Percentiles rank a stretch among this genome's conserved stretches.
These are phyloP conservation scores for Pipra filicauda DNA, from an alignment of 2,113 vertebrate genomes.

Conservation along the genomic window DNA sequence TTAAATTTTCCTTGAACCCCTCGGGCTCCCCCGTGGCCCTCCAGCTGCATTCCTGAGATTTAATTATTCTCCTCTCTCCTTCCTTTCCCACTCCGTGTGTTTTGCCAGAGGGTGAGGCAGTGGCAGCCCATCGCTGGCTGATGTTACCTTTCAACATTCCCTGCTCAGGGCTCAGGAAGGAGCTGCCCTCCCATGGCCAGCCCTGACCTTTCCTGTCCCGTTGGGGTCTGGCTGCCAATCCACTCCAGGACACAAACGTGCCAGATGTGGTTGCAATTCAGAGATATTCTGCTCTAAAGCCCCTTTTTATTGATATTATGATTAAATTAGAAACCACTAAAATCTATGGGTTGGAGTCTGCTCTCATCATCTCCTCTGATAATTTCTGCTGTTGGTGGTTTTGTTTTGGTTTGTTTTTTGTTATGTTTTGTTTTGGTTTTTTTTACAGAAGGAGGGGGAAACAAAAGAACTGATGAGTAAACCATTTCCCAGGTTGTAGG, in stretches of 20 bases:
- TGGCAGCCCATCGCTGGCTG: not conserved
- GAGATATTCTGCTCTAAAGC: not conserved
- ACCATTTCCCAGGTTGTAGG: not conserved
- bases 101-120: not conserved
- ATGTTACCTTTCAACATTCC: slow-evolving; percentile 9
- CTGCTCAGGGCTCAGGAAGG: not conserved
- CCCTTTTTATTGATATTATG: not conserved
- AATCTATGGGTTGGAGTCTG: not conserved
- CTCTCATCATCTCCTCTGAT: not conserved
- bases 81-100: not conserved
- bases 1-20: not conserved
- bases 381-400: not conserved
- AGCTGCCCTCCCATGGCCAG: not conserved
- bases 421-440: too few relatives aligned
- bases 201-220: not conserved
- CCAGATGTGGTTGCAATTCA: not conserved
- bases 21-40: not conserved
- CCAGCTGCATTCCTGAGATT: not conserved
- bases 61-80: not conserved
- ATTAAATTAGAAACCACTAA: not conserved
- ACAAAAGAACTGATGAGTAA: not conserved
- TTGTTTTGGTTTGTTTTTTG: too few relatives aligned
- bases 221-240: not conserved
- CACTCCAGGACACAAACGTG: not conserved
- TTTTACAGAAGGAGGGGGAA: not conserved